Base-by-base conservation (phyloP, 2,797 vertebrate genomes). In the Lemur catta region DNA sequence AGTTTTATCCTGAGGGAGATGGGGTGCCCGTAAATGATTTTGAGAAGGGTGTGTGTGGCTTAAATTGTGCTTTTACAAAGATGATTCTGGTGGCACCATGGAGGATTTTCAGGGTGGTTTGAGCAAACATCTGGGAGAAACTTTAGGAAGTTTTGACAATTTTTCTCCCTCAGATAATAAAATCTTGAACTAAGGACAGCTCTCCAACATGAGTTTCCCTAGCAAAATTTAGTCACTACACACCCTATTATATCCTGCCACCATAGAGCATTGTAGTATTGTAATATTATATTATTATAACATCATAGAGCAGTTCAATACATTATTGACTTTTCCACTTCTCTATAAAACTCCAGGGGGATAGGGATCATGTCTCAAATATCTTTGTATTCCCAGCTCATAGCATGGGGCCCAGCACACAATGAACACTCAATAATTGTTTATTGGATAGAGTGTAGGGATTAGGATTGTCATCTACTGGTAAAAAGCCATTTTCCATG, bases 311-410 rank as follows among this genome's bases (percentile, higher is more conserved):
- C 35, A 90, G 41, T 89, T 94, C 46, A 59, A 26, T 57, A 63
- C n/a, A 10, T 84, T 88, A 69, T 72, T 96, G 76, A 87, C 20
- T 92, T 95, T 94, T 84, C 65, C 17, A 93, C 57, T 65, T 85
- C 57, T 52, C 20, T 52, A 4, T 89, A 85, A 75, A 82, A 74
- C 26, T 78, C 69, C 35, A 12, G 7, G 35, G 84, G 57, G 63
- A 90, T 13, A 55, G 63, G 11, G 80, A 86, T 35, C 30, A 41
- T 71, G 63, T 71, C 41, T 85, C n/a, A 72, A 41, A 33, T 84
- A 75, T 65, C 24, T 50, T 85, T 71, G 72, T 72, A 84, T 65
- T 80, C 55, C 41, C 48, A 89, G 72, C 0, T 0, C 26, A n/a
- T 46, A 75, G 63, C 55, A 35, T 55, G 67, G 38, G 9, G 48